Conservation (phyloP, 2,797 vertebrate genomes). For the Megaceryle alcyon region DNA sequence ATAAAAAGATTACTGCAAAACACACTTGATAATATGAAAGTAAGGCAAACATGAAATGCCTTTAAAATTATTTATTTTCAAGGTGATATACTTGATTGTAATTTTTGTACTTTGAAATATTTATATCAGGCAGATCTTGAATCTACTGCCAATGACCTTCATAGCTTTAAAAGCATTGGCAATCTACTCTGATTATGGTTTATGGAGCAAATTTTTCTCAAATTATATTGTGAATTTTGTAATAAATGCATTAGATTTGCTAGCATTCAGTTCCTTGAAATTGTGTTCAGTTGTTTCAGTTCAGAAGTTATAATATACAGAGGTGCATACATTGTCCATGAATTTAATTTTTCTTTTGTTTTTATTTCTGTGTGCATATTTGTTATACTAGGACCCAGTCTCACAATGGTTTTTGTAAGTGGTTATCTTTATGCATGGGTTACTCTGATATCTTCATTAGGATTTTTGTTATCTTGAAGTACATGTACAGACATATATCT, state of each 20-base stretch:
- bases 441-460: neutral
- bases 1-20: neutral
- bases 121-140: neutral
- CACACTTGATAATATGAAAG: neutral
- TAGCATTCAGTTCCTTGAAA: neutral
- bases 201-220: neutral
- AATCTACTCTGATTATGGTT: neutral
- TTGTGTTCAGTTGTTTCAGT: neutral
- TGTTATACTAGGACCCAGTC: neutral
- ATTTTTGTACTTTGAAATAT: neutral
- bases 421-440: neutral
- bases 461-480: neutral
- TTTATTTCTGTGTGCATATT: too few species aligned
- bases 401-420: neutral
- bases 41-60: neutral
- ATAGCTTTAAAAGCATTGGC: neutral
- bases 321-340: neutral
- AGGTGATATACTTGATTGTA: neutral
- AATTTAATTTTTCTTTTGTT: neutral
- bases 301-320: neutral
- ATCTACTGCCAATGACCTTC: neutral
- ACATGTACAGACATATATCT: neutral
- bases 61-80: neutral
- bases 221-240: neutral
- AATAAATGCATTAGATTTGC: neutral